A percentile compares a stretch with the other conserved stretches of the same genome.
phyloP scores from a whole-genome alignment of 2,113 vertebrate genomes.

The Engystomops pustulosus region DNA sequence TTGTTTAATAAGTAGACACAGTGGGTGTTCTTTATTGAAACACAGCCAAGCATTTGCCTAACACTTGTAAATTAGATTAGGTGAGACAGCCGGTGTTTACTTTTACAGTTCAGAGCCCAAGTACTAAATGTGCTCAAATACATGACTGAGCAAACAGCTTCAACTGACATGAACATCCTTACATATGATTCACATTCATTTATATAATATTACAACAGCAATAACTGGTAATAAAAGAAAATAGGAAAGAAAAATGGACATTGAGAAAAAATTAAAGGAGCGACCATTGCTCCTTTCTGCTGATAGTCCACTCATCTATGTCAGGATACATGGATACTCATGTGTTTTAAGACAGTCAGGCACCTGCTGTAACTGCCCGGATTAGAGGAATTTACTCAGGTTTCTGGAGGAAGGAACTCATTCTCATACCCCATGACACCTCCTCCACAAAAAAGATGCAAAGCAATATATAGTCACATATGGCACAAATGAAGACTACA shows the following conservation, averaged over 20 bases:
- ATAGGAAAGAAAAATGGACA: background rate
- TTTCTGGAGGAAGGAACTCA: too few species aligned
- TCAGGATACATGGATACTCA: too few species aligned
- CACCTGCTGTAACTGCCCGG: too few species aligned
- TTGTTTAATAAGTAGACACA: slow-evolving; percentile 11
- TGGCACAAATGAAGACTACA: too few species aligned
- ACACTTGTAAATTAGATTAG: background rate
- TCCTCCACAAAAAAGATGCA: too few species aligned
- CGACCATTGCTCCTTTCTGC: too few species aligned
- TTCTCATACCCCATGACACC: too few species aligned
- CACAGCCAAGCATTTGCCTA: slow-evolving; percentile 1
- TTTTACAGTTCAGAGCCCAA: background rate
- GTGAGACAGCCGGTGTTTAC: slow-evolving; percentile 4
- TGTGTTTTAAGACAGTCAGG: too few species aligned
- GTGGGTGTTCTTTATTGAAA: background rate
- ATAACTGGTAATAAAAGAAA: too few species aligned
- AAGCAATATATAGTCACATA: too few species aligned
- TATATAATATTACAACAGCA: background rate
- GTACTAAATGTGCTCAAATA: slow-evolving; percentile 6
- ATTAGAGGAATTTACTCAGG: too few species aligned
- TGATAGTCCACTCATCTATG: too few species aligned
- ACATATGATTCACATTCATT: background rate
- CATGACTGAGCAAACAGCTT: background rate
- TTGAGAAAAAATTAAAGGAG: background rate
- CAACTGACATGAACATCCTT: background rate